Base-by-base conservation (phyloP, 1,140 invertebrate genomes). In the Ceratosolen fusciceps region DNA sequence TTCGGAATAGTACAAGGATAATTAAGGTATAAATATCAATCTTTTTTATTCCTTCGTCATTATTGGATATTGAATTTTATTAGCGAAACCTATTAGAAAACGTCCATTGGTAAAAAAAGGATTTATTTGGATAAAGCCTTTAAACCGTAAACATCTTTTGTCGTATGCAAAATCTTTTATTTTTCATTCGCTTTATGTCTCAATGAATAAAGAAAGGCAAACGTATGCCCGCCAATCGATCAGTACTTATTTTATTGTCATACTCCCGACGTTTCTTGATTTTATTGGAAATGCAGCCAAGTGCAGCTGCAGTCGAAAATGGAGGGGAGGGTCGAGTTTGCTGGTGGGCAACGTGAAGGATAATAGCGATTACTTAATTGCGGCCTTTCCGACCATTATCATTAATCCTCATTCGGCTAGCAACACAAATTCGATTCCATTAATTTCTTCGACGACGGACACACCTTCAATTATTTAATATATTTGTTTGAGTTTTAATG, bases 351-450 rank as follows among this genome's bases (percentile, higher is more conserved):
- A 29, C 12, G 34, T 0, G 14, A 21, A 58, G n/a, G n/a, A 37
- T 34, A 62, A 68, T 29, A 24, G 14, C 21, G 67, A 68, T 47
- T 47, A 39, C 39, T 68, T 68, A 68, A 68, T 47, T 16, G 29
- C 29, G 16, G 67, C 0, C 7, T 67, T n/a, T n/a, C n/a, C 19
- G 5, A 9, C 21, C 24, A 34, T 43, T 31, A 58, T 29, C 24
- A 12, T 26, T 9, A 29, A 58, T 58, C 3, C n/a, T 58, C 26
- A 26, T 12, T 29, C n/a, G n/a, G n/a, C n/a, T n/a, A n/a, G n/a
- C n/a, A n/a, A n/a, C n/a, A n/a, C n/a, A n/a, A n/a, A n/a, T n/a
- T n/a, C n/a, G n/a, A n/a, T n/a, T n/a, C n/a, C n/a, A n/a, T n/a
- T n/a, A n/a, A n/a, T n/a, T n/a, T n/a, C n/a, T n/a, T n/a, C n/a